Evolutionary conservation across 2,888 invertebrate genomes (phyloP).

Genomic region (Patella depressa): DNA sequence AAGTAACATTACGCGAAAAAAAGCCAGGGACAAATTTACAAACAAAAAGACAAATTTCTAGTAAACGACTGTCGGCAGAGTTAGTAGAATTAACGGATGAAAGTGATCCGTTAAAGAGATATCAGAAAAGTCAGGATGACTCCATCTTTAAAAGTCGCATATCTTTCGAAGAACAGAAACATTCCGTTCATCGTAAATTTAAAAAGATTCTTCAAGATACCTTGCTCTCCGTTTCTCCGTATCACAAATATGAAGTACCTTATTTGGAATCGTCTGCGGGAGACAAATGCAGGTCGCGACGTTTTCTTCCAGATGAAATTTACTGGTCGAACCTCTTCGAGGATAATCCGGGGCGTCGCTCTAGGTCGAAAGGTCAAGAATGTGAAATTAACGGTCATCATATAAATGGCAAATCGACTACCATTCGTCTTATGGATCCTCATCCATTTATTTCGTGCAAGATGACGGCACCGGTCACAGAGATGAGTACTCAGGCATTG

Average conservation of each 20-base stretch:
- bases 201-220: constrained; percentile 83
- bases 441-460: constrained; percentile 82
- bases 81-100: constrained; percentile 54
- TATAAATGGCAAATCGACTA: constrained; percentile 34
- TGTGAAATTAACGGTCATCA: constrained; percentile 6
- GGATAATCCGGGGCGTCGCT: constrained; percentile 35
- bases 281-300: constrained; percentile 80
- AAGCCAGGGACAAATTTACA: neutral
- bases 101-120: constrained; percentile 82
- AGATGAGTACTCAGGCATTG: constrained; percentile 77
- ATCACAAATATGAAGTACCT: constrained; percentile 86
- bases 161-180: constrained; percentile 40
- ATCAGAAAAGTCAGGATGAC: constrained; percentile 73
- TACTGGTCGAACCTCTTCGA: constrained; percentile 77
- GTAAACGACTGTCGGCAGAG: constrained; percentile 24
- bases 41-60: neutral
- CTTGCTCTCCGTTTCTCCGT: constrained; percentile 87
- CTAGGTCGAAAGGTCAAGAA: constrained; percentile 28
- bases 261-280: constrained; percentile 89
- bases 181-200: constrained; percentile 75
- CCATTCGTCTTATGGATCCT: constrained; percentile 53
- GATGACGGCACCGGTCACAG: constrained; percentile 76
- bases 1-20: too few species aligned
- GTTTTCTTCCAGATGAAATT: constrained; percentile 81
- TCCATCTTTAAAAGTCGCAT: constrained; percentile 61